Percentiles rank a stretch among this genome's conserved stretches.
phyloP scores from a whole-genome alignment of 2,888 invertebrate genomes.

The Eupithecia pulchellata region DNA sequence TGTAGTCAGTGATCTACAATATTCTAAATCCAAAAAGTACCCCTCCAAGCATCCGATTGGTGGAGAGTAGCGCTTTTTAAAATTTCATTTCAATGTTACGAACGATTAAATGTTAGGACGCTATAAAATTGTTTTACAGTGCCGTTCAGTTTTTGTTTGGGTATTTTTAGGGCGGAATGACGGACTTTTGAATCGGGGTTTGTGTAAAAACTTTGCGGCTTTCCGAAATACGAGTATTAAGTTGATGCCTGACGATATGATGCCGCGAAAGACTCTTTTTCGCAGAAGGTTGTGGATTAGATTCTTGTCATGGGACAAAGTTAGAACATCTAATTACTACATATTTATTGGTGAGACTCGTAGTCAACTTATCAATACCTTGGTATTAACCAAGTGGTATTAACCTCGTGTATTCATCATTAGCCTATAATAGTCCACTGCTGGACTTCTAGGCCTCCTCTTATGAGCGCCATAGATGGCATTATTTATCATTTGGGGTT shows the following conservation, averaged over 20 bases:
- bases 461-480: no score
- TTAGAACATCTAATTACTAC: no score
- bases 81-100: slow-evolving; percentile 55
- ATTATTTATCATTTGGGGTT: no score
- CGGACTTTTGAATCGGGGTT: slow-evolving; percentile 15
- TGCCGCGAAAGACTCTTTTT: not conserved
- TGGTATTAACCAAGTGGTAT: no score
- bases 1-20: not conserved
- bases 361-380: no score
- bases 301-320: not conserved
- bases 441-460: no score
- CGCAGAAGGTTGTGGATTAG: not conserved
- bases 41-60: slow-evolving; percentile 50
- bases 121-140: slow-evolving; percentile 46
- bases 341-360: no score
- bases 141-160: slow-evolving; percentile 42
- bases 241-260: not conserved
- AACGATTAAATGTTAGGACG: slow-evolving; percentile 49
- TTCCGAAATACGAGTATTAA: slow-evolving; percentile 8
- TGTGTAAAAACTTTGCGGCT: slow-evolving; percentile 5
- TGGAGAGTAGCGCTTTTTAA: slow-evolving; percentile 56
- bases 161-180: slow-evolving; percentile 30
- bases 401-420: no score
- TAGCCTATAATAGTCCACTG: no score
- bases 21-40: not conserved